Percentiles rank a stretch among this genome's conserved stretches.
phyloP scores from a whole-genome alignment of 2,113 vertebrate species.

The Sphaerodactylus townsendi region DNA sequence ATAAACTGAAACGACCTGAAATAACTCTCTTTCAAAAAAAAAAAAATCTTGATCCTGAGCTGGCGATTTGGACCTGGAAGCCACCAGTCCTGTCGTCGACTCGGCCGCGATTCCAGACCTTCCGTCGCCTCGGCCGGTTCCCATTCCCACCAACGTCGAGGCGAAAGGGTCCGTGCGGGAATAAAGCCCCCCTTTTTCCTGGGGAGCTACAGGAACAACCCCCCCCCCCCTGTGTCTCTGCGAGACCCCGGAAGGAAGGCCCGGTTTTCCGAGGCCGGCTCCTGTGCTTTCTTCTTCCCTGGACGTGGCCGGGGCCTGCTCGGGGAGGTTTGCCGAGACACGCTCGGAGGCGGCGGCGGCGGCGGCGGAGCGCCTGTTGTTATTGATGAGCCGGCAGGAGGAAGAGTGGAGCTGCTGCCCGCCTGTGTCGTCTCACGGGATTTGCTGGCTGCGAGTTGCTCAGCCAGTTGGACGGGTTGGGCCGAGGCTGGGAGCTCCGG shows the following conservation, averaged over 20 bases:
- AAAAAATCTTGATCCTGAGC: too few species aligned
- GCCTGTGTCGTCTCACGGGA: slow-evolving; percentile 63
- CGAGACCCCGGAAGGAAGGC: too few species aligned
- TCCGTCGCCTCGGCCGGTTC: background rate
- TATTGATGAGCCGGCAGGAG: slow-evolving; percentile 68
- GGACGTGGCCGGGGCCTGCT: slow-evolving; percentile 8
- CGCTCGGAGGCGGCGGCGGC: slow-evolving; percentile 46
- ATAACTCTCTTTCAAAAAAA: background rate
- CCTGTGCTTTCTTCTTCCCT: too few species aligned
- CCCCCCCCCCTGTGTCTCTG: too few species aligned
- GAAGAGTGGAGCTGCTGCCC: slow-evolving; percentile 71
- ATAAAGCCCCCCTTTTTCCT: background rate
- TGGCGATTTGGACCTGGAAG: background rate
- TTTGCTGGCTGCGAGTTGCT: slow-evolving; percentile 77
- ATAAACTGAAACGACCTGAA: background rate
- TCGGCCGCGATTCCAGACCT: background rate
- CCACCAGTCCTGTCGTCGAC: too few species aligned
- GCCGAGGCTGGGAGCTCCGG: slow-evolving; percentile 63
- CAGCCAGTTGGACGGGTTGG: slow-evolving; percentile 90
- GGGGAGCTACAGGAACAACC: too few species aligned
- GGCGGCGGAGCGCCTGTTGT: slow-evolving; percentile 62
- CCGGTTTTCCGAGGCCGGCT: too few species aligned
- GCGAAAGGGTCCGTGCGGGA: background rate
- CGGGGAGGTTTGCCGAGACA: slow-evolving; percentile 57
- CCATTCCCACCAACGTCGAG: background rate